Base-by-base conservation (phyloP, 2,113 vertebrate genomes). In the Hylia prasina region DNA sequence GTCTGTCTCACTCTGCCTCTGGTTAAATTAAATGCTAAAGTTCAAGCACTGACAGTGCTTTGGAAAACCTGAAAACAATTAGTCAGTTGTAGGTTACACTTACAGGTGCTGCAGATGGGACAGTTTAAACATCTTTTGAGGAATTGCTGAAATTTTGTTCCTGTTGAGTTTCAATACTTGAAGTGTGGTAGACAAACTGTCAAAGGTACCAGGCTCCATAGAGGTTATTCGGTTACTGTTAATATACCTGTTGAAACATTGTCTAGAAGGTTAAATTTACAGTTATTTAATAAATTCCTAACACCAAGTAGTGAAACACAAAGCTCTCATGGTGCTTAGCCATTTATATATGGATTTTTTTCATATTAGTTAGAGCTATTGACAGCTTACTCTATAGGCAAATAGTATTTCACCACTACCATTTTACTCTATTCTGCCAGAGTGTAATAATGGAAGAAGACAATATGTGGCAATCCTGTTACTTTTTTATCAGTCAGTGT, bases 51-150 rank as follows among this genome's bases (percentile, higher is more conserved):
- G 61, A 78, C 61, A 87, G 66, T 60, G 53, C 77, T 95, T 45
- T 93, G 73, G 87, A 94, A 94, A 93, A 94, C 33, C 91, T 97
- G 88, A 96, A 97, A 97, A 96, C 91, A 95, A 96, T 94, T 91
- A 96, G 84, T 78, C 78, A 96, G 69, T 94, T 97, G 92, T 95
- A 93, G n/a, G 58, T 25, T 76, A 64, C 85, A 98, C 99, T 99
- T 97, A 99, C 99, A 99, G 98, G 94, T 99, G 98, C 87, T 99
- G 99, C 61, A 99, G 98, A 89, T 99, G 98, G 87, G 99, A 97
- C 50, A 99, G 98, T 92, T 99, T 98, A 96, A 99, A 99, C 98
- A 99, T 99, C 98, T 99, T 99, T 81, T 99, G 97, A 13, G 99
- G 99, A 81, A 99, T 97, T 78, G 97, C 61, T 85, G 98, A 98